A percentile compares a stretch with the other conserved stretches of the same genome.
Evolutionary conservation across 2,888 invertebrate species (phyloP).

Genomic region (Epinotia bilunana): DNA sequence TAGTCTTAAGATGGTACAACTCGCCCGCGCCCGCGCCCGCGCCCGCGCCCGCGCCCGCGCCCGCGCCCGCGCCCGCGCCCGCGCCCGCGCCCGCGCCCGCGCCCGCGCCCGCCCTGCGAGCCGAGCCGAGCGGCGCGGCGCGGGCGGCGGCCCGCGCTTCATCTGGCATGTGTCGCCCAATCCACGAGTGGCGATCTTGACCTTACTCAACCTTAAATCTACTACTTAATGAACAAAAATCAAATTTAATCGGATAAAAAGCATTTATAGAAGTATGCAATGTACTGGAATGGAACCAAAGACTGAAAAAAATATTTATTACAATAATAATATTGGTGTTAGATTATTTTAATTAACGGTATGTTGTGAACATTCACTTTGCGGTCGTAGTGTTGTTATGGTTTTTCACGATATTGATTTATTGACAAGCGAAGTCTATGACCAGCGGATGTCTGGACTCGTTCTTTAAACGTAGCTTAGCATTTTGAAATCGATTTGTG

Average conservation of each 20-base stretch:
- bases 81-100: too few relatives aligned
- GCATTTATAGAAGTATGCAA: constrained; percentile 66
- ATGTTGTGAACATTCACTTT: constrained; percentile 54
- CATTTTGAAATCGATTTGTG: constrained; percentile 38
- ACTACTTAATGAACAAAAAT: constrained; percentile 60
- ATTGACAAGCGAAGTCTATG: constrained; percentile 26
- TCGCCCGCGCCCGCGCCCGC: too few relatives aligned
- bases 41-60: too few relatives aligned
- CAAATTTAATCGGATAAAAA: constrained; percentile 56
- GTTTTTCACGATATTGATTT: constrained; percentile 47
- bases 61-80: too few relatives aligned
- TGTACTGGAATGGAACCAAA: constrained; percentile 78
- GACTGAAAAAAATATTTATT: constrained; percentile 78
- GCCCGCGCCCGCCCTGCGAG: not conserved
- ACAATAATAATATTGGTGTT: constrained; percentile 73
- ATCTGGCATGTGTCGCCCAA: constrained; percentile 63
- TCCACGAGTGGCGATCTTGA: constrained; percentile 45
- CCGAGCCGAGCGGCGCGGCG: not conserved
- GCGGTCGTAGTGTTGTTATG: constrained; percentile 51
- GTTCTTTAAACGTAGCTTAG: constrained; percentile 41
- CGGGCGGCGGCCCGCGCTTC: constrained; percentile 47
- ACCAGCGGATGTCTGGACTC: constrained; percentile 27
- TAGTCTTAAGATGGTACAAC: not conserved
- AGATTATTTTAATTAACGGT: constrained; percentile 66
- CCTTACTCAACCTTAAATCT: constrained; percentile 39